These are phyloP conservation scores for Platysteira castanea DNA, from an alignment of 2,113 vertebrate genomes.

Conservation along the genomic window DNA sequence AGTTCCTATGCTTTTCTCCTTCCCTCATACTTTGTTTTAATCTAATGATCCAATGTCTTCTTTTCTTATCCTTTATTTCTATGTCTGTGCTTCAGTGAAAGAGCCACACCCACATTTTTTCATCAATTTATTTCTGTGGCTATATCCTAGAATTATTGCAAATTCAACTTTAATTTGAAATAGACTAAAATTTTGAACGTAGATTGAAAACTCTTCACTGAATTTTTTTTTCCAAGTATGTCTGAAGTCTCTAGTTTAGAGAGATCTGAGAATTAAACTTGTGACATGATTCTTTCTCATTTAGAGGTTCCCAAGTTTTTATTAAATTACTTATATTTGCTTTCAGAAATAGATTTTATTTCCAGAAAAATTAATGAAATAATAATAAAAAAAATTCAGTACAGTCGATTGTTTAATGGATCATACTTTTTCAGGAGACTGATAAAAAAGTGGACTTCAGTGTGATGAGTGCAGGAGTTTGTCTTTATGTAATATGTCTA, in stretches of 20 bases:
- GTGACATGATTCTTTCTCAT: not conserved
- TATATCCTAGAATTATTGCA: not conserved
- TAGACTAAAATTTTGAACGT: not conserved
- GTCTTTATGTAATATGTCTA: not conserved
- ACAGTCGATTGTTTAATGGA: not conserved
- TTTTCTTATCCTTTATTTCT: not conserved
- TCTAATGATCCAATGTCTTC: not conserved
- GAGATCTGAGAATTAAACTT: not conserved
- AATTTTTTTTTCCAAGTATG: not conserved
- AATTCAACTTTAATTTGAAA: not conserved
- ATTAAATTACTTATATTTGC: not conserved
- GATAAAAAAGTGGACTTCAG: not conserved
- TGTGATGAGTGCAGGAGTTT: not conserved
- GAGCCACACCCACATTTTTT: not conserved
- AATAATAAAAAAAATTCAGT: not conserved
- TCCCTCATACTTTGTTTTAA: not conserved
- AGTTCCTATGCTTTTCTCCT: not conserved
- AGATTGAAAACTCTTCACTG: not conserved
- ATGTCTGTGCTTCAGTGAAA: not conserved
- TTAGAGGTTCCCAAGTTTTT: not conserved
- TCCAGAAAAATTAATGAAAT: not conserved
- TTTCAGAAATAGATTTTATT: not conserved
- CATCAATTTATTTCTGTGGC: not conserved
- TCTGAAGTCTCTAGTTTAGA: not conserved
- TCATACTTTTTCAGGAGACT: not conserved